phyloP scores from a whole-genome alignment of 35 echinoderm and acorn worm species.

The Holothuria glaberrima region DNA sequence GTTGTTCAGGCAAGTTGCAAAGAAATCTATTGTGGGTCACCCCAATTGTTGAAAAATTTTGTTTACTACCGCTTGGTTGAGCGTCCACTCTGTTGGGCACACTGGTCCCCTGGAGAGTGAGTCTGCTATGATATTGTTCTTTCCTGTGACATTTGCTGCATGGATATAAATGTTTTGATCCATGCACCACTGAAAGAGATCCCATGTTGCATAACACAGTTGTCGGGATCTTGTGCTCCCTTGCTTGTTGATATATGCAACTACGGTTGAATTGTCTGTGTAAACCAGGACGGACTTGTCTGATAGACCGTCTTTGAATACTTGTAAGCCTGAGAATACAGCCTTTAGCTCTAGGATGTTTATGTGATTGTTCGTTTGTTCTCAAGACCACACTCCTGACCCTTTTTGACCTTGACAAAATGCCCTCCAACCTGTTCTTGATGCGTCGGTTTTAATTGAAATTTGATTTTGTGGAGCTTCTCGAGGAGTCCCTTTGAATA shows the following conservation, averaged over 20 bases:
- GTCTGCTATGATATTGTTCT: background rate
- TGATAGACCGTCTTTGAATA: too few relatives aligned
- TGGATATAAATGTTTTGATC: background rate
- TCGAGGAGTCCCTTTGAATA: background rate
- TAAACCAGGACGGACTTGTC: too few relatives aligned
- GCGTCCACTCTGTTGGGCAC: background rate
- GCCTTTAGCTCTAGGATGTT: too few relatives aligned
- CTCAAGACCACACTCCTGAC: too few relatives aligned
- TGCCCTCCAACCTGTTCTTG: background rate
- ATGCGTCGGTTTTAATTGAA: background rate
- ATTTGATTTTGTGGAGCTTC: background rate
- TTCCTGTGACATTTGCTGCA: background rate
- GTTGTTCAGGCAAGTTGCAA: conserved; percentile 5
- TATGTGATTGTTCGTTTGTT: too few relatives aligned
- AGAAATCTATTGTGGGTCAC: background rate
- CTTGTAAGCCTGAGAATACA: too few relatives aligned
- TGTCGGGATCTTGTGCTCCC: background rate
- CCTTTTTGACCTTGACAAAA: background rate
- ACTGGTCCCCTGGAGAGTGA: background rate
- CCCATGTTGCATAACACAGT: background rate
- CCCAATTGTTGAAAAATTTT: conserved; percentile 9
- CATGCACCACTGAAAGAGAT: conserved; percentile 6
- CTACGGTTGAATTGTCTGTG: too few relatives aligned
- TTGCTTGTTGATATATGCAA: too few relatives aligned
- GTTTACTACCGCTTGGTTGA: conserved; percentile 3